Base-by-base conservation (phyloP, 1,140 invertebrate species). In the Drosophila ercepeae region DNA sequence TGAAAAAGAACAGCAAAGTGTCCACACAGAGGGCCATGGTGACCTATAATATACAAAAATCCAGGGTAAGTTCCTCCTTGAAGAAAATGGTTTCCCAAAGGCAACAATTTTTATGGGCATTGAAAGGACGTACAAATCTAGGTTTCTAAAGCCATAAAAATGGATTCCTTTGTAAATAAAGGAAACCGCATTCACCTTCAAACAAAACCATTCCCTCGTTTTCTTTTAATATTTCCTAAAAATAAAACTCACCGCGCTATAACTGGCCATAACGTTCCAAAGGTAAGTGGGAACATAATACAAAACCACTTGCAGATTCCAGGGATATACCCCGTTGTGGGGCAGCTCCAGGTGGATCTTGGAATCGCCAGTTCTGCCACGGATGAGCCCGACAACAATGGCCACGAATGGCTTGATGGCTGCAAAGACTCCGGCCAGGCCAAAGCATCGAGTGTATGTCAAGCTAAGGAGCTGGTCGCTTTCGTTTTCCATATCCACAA, bases 1-100 rank as follows among this genome's bases (percentile, higher is more conserved):
- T 78, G 9, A 83, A 75, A 0, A 81, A 81, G 6, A 72, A 82
- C 1, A 88, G 67, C n/a, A 88, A 23, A 0, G 84, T 75, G 36
- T 88, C 82, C 57, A 88, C 76, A 45, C 77, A 81, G 9, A 88
- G 23, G 0, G 78, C 60, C 78, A 89, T 78, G 6, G 60, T 65
- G 1, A 64, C 59, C 59, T 61, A 13, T 39, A 39, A 39, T 16
- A 1, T 14, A 7, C 16, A 16, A 16, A 5, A 39, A 4, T 3
- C 36, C 14, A 32, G 29, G 29, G 6, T 32, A 32, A 32, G 1
- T 21, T 11, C 3, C 2, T n/a, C 29, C 29, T 32, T 32, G 11
- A 32, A 3, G 1, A 32, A n/a, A 32, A 4, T 32, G 29, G 9
- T 11, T 32, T 32, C 11, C 29, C 4, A 2, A 32, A 32, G 29